phyloP scores from a whole-genome alignment of 1,140 invertebrate species.

The Drosophila seguyi region DNA sequence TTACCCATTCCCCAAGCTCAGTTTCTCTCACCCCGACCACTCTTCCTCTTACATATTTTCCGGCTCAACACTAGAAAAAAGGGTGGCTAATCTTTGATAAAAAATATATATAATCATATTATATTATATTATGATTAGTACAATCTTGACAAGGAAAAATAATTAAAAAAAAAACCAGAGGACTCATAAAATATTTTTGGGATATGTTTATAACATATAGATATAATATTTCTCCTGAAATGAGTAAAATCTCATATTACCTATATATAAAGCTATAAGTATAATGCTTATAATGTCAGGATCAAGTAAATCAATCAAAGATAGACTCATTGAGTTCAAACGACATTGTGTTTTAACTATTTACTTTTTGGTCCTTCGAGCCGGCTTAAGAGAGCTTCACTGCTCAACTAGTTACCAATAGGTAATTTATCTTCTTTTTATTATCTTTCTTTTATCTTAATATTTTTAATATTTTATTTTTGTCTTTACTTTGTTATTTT shows the following conservation, averaged over 20 bases:
- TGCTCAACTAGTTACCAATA: background rate
- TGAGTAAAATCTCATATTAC: no score
- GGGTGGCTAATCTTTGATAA: no score
- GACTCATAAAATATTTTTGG: background rate
- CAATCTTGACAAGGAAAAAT: background rate
- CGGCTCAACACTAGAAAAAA: background rate
- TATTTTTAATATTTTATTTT: background rate
- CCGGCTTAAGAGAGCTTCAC: background rate
- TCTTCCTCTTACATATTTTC: slow-evolving; percentile 16
- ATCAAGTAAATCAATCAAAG: no score
- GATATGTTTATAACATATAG: no score
- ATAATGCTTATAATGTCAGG: no score
- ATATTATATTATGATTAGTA: no score
- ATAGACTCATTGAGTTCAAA: background rate
- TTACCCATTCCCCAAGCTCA: slow-evolving; percentile 19
- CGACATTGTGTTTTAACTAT: no score
- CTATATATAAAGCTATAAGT: no score
- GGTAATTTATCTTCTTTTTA: background rate
- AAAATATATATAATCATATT: no score
- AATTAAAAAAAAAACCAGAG: background rate
- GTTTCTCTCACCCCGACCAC: slow-evolving; percentile 12
- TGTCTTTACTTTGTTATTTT: background rate
- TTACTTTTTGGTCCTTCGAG: background rate
- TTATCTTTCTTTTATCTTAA: no score
- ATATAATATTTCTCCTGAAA: no score